phyloP scores from a whole-genome alignment of 2,888 invertebrate species.

The Acholoe squamosa region DNA sequence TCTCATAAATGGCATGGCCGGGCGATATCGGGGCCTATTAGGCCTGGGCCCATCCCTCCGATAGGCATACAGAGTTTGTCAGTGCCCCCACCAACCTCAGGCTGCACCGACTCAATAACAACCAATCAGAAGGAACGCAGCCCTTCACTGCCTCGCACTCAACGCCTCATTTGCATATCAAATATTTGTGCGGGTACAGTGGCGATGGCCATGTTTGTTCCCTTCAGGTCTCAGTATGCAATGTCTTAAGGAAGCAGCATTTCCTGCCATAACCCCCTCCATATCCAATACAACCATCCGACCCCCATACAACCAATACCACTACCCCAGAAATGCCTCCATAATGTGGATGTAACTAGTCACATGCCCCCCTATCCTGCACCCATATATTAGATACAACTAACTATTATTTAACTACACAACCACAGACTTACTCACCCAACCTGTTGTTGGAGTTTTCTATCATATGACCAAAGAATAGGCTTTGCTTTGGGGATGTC shows the following conservation, averaged over 20 bases:
- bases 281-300: too few species aligned
- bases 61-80: conserved; percentile 32
- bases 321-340: too few species aligned
- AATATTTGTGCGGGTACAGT: conserved; percentile 37
- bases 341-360: too few species aligned
- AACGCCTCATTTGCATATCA: conserved; percentile 43
- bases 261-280: background rate
- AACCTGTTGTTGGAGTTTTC: too few species aligned
- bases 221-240: conserved; percentile 39
- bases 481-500: too few species aligned
- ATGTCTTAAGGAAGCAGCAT: conserved; percentile 23
- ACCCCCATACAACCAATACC: too few species aligned
- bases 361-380: background rate
- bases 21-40: conserved; percentile 53
- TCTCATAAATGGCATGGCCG: conserved; percentile 6
- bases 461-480: too few species aligned
- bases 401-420: too few species aligned
- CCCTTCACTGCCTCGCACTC: conserved; percentile 14
- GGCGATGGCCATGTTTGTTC: conserved; percentile 36
- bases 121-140: conserved; percentile 15
- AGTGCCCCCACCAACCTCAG: background rate
- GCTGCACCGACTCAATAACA: conserved; percentile 44
- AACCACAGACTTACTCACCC: too few species aligned
- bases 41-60: too few species aligned
- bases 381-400: background rate